Evolutionary conservation across 2,113 vertebrate genomes (phyloP).

Genomic region (Ifrita kowaldi): DNA sequence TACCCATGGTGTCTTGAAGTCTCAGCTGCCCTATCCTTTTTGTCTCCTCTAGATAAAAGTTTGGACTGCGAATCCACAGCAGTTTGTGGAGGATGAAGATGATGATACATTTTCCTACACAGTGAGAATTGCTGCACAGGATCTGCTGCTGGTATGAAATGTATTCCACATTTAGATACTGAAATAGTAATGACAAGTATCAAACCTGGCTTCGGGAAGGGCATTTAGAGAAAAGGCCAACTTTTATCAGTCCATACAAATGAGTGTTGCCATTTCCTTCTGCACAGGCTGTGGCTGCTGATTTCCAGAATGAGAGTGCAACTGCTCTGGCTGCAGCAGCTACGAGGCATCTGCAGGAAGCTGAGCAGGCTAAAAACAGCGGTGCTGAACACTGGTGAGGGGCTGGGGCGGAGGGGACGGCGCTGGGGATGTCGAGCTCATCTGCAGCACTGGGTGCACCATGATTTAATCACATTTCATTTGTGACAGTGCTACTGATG

Average conservation of each 20-base stretch:
- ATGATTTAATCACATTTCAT: neutral
- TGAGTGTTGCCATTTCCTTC: neutral
- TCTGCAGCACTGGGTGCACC: neutral
- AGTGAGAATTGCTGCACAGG: slow-evolving; percentile 95
- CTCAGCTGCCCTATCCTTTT: neutral
- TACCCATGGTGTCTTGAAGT: neutral
- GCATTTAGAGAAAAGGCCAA: neutral
- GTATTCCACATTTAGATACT: neutral
- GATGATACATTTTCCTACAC: slow-evolving; percentile 98
- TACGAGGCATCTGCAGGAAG: slow-evolving; percentile 92
- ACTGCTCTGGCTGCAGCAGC: slow-evolving; percentile 92
- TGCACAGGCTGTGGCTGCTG: slow-evolving; percentile 88
- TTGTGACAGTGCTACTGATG: neutral
- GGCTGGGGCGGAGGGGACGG: neutral
- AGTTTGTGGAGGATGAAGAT: slow-evolving; percentile 98
- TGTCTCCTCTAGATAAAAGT: slow-evolving; percentile 84
- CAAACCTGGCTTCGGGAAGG: neutral
- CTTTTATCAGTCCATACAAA: neutral
- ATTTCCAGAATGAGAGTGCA: slow-evolving; percentile 97
- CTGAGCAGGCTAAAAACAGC: slow-evolving; percentile 86
- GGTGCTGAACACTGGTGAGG: slow-evolving; percentile 90
- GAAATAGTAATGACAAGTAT: neutral
- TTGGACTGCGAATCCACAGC: slow-evolving; percentile 96
- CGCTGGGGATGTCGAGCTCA: rapidly evolving
- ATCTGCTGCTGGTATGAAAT: slow-evolving; percentile 88